Percentiles rank a stretch among this genome's conserved stretches.
Evolutionary conservation across 2,797 vertebrate species (phyloP).

Genomic region (Neopelma chrysocephalum): DNA sequence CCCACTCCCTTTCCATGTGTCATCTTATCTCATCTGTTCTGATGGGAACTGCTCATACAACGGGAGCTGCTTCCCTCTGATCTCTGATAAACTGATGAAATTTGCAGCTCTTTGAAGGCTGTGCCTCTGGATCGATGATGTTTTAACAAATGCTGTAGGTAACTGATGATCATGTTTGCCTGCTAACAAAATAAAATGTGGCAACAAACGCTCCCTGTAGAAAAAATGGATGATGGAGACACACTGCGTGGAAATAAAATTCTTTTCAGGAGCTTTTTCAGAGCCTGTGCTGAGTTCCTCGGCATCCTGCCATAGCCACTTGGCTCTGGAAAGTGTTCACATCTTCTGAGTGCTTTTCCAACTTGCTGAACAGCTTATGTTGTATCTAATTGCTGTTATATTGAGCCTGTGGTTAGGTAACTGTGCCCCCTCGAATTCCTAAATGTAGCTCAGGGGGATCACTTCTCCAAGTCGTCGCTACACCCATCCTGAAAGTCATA

Average conservation of each 20-base stretch:
- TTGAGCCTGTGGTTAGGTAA: neutral
- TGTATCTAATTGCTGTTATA: neutral
- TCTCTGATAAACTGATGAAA: neutral
- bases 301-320: neutral
- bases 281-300: neutral
- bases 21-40: neutral
- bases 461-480: neutral
- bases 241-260: neutral
- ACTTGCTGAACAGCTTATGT: slow-evolving; percentile 5
- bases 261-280: neutral
- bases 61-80: neutral
- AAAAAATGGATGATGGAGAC: neutral
- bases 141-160: neutral
- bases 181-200: neutral
- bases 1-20: neutral
- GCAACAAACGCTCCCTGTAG: neutral
- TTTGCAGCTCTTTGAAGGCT: neutral
- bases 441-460: neutral
- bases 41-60: neutral
- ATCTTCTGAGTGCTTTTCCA: neutral
- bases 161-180: neutral
- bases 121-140: neutral
- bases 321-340: neutral
- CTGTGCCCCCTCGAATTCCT: slow-evolving; percentile 5
- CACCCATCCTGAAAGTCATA: neutral